These are phyloP conservation scores for Drosophila peninsularis DNA, from an alignment of 2,888 invertebrate genomes.

Conservation along the genomic window DNA sequence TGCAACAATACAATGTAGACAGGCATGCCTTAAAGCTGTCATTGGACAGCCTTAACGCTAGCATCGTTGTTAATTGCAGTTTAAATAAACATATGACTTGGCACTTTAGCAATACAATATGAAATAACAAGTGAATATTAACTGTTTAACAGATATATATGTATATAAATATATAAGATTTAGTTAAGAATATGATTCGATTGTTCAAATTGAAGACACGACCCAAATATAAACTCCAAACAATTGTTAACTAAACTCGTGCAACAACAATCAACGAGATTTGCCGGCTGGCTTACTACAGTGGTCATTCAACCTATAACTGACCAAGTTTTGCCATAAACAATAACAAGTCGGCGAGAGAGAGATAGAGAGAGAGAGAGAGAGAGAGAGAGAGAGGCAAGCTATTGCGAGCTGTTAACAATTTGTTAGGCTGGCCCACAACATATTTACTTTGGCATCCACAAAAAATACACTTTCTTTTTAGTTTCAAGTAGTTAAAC, in stretches of 20 bases:
- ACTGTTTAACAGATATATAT: neutral
- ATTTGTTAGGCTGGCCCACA: slow-evolving; percentile 42
- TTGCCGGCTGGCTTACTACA: slow-evolving; percentile 28
- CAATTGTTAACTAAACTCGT: slow-evolving; percentile 20
- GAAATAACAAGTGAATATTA: neutral
- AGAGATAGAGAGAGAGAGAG: slow-evolving; percentile 15
- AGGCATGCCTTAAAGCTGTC: neutral
- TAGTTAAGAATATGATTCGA: neutral
- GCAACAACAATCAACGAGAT: slow-evolving; percentile 7
- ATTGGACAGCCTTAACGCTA: neutral
- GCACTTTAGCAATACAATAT: neutral
- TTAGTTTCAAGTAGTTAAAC: slow-evolving; percentile 66
- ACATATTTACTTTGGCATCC: slow-evolving; percentile 21
- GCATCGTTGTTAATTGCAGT: neutral
- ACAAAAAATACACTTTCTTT: slow-evolving; percentile 65
- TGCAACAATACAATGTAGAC: no score
- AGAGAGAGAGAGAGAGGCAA: slow-evolving; percentile 11
- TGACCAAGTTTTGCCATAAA: slow-evolving; percentile 57
- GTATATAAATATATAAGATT: neutral
- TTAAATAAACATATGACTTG: slow-evolving; percentile 9
- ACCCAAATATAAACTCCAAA: slow-evolving; percentile 27
- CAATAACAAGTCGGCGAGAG: slow-evolving; percentile 13
- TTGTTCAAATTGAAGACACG: slow-evolving; percentile 9
- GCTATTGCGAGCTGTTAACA: slow-evolving; percentile 55
- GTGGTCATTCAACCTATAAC: slow-evolving; percentile 70